Evolutionary conservation across 2,888 invertebrate genomes (phyloP), one percentile per base, ranked within the genome.

Genomic region (Eristalis pertinax): DNA sequence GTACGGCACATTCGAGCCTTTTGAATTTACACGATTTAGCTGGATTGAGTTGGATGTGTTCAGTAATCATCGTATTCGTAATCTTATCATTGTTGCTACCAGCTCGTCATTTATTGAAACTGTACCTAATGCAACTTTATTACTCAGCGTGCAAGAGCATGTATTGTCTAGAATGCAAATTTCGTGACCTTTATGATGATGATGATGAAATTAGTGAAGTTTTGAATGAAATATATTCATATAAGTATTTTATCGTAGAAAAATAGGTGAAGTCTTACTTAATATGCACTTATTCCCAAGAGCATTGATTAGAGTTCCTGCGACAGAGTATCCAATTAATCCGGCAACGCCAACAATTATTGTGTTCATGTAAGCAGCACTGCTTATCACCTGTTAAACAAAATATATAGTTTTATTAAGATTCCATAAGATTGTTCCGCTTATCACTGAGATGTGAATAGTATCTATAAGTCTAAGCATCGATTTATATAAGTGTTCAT

Each of bases 281-380:
- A 95, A 92, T 74, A 95, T 91, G 62, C 92, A 92, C 89, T 94
- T 95, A 84, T 94, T 94, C 43, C 95, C 95, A 41, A 94, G 60
- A 4, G 91, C 91, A 38, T 94, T 94, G 22, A 95, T 93, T 10
- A 95, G 89, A n/a, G 91, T 91, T 35, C 94, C 94, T 8, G 94
- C 96, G 62, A 96, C 92, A 0, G 95, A 93, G 89, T 95, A 96
- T 0, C 95, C 95, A 26, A 95, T 91, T 3, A 96, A 93, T 0
- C 95, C 94, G 0, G 95, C 94, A 0, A 94, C 91, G 0, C 96
- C 95, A 0, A 96, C 95, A 1, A 96, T 94, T 0, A 95, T 95
- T 22, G 96, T 95, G 91, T 96, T 96, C 4, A 95, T 93, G 89
- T 96, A 96, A 8, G 96, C 96, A 68, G 96, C 0, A 95, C 76